Conservation (phyloP, 2,113 vertebrate species). For the Cepphus grylle region DNA sequence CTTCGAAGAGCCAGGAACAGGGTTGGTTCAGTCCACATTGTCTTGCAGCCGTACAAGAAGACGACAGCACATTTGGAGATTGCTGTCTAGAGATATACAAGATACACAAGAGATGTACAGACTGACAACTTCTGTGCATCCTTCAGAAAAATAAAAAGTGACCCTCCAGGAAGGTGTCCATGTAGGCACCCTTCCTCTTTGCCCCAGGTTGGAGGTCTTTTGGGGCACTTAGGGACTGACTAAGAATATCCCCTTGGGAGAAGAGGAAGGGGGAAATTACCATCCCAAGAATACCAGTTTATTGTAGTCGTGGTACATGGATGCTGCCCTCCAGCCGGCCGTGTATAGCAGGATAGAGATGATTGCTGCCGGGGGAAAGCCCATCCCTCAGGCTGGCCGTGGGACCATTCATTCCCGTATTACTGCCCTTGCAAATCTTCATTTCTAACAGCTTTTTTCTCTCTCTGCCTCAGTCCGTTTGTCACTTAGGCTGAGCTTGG, state of each 20-base stretch:
- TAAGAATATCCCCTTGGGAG: not conserved
- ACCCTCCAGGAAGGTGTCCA: fast-evolving
- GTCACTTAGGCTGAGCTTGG: not conserved
- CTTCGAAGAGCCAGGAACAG: not conserved
- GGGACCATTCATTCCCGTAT: not conserved
- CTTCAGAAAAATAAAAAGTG: not conserved
- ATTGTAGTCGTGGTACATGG: not conserved
- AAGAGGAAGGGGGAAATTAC: not conserved
- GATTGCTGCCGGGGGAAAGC: not conserved
- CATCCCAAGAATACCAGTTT: not conserved
- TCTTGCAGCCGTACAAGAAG: not conserved
- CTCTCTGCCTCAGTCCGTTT: not conserved
- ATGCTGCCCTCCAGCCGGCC: not conserved
- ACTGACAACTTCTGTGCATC: not conserved
- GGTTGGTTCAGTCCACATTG: not conserved
- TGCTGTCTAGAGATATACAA: not conserved
- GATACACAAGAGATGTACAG: not conserved
- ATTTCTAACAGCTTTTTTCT: not conserved
- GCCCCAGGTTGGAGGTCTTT: not conserved
- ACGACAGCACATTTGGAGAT: not conserved
- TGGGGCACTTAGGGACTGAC: not conserved
- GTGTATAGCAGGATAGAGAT: not conserved
- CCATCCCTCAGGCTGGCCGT: not conserved
- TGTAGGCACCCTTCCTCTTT: not conserved
- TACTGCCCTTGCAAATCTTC: not conserved